Evolutionary conservation across 2,797 vertebrate species (phyloP).

Genomic region (Pseudochirops corinnae): DNA sequence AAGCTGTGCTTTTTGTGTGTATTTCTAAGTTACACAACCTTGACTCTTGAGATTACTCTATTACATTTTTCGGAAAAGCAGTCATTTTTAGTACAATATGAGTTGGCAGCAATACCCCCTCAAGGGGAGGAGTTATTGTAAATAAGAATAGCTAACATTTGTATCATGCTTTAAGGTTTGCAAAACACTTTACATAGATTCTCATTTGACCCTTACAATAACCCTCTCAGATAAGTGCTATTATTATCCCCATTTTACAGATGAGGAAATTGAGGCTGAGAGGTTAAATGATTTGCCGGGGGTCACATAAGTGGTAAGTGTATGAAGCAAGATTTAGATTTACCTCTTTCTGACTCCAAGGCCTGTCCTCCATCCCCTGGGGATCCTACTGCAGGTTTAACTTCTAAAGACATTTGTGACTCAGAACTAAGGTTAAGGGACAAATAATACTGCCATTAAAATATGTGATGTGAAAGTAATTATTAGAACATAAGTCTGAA

Average conservation of each 20-base stretch:
- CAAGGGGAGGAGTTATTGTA: not conserved
- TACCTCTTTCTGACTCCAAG: not conserved
- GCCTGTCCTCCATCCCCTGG: not conserved
- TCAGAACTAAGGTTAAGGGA: conserved; percentile 53
- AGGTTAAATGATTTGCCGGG: not conserved
- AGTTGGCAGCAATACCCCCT: not conserved
- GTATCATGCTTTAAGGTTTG: not conserved
- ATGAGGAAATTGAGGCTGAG: not conserved
- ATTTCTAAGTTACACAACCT: not conserved
- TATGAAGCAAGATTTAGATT: not conserved
- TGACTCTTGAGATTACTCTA: not conserved
- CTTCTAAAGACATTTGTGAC: not conserved
- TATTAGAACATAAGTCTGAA: conserved; percentile 56
- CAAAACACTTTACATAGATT: not conserved
- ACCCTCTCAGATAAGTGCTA: not conserved
- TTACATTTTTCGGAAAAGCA: not conserved
- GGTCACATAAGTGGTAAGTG: not conserved
- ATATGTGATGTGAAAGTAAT: conserved; percentile 54
- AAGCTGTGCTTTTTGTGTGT: conserved; percentile 9
- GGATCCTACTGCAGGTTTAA: conserved; percentile 2
- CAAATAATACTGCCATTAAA: conserved; percentile 61
- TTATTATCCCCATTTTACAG: not conserved
- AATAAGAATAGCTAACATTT: not conserved
- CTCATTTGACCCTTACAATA: not conserved
- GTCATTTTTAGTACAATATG: not conserved